These are phyloP conservation scores for Asarcornis scutulata DNA, from an alignment of 2,113 vertebrate genomes.

Conservation along the genomic window DNA sequence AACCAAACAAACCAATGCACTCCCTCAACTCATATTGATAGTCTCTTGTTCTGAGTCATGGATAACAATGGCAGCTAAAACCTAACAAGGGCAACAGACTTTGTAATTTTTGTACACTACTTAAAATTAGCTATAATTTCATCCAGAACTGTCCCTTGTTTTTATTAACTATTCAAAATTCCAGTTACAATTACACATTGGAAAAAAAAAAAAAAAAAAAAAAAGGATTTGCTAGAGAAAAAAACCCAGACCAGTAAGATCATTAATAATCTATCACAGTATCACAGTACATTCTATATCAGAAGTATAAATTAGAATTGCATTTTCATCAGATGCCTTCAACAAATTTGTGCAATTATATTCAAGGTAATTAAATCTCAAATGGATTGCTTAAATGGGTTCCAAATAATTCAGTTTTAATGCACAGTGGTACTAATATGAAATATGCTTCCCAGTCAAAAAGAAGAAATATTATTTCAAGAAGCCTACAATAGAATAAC, in stretches of 20 bases:
- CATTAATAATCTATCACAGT: background rate
- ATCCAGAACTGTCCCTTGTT: background rate
- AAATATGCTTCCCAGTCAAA: background rate
- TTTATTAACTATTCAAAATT: background rate
- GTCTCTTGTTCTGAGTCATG: background rate
- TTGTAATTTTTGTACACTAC: background rate
- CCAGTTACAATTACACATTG: background rate
- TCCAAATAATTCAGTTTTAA: background rate
- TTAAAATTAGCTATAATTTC: background rate
- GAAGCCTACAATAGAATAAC: background rate
- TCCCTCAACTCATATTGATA: background rate
- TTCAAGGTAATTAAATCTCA: background rate
- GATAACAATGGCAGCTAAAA: background rate
- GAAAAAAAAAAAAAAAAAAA: background rate
- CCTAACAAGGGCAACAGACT: background rate
- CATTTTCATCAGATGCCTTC: background rate
- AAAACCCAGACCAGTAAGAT: background rate
- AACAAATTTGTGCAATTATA: background rate
- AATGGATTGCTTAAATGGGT: background rate
- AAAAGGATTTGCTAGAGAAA: background rate
- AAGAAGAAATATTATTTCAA: background rate
- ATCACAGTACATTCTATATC: background rate
- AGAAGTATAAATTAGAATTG: background rate
- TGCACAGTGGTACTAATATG: background rate
- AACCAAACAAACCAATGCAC: background rate